Evolutionary conservation across 2,797 vertebrate species (phyloP).

Genomic region (Bovichtus diacanthus): DNA sequence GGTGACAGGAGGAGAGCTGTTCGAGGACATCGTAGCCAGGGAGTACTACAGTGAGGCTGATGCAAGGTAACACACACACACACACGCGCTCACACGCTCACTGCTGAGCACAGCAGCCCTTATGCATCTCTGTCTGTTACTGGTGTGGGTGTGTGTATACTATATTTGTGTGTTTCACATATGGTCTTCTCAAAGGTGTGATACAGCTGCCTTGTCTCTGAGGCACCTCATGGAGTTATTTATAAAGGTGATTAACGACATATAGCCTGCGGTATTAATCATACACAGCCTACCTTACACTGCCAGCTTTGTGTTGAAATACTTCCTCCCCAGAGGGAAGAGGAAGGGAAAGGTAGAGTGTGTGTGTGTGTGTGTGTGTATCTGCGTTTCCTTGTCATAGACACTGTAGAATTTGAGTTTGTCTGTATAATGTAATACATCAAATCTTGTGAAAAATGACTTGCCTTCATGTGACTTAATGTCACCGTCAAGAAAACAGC

Average conservation of each 20-base stretch:
- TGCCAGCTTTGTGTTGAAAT: constrained; percentile 55
- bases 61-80: constrained; percentile 89
- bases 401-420: constrained; percentile 6
- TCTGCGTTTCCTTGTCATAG: constrained; percentile 30
- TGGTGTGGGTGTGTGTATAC: background rate
- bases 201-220: constrained; percentile 70
- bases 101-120: constrained; percentile 52
- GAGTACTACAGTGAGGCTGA: constrained; percentile 99
- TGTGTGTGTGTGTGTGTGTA: constrained; percentile 1
- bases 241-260: constrained; percentile 84
- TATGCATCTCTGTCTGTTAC: constrained; percentile 55
- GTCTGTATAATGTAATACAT: constrained; percentile 13
- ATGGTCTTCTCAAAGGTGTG: constrained; percentile 65
- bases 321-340: constrained; percentile 42
- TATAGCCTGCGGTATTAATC: constrained; percentile 75
- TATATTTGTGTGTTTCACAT: constrained; percentile 59
- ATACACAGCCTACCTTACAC: constrained; percentile 58
- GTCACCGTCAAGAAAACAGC: constrained; percentile 21
- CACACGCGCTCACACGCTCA: constrained; percentile 41
- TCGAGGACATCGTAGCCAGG: constrained; percentile 98
- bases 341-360: background rate
- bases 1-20: constrained; percentile 94
- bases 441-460: constrained; percentile 26
- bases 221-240: constrained; percentile 74
- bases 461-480: constrained; percentile 21